Evolutionary conservation across 2,888 invertebrate species (phyloP).

Genomic region (Mythimna impura): DNA sequence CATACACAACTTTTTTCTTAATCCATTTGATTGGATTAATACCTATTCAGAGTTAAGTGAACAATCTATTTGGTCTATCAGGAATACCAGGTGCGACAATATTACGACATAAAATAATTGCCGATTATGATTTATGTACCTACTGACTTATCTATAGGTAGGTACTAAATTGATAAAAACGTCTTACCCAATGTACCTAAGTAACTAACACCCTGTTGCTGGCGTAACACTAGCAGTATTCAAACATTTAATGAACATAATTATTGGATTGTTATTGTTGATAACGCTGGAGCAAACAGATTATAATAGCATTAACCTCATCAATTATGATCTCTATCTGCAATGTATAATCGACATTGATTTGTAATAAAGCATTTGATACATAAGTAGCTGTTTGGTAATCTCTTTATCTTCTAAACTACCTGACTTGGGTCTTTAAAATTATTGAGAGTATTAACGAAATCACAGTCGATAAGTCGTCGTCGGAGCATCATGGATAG

Average conservation of each 20-base stretch:
- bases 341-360: conserved; percentile 70
- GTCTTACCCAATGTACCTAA: conserved; percentile 3
- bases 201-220: neutral
- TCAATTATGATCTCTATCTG: conserved; percentile 76
- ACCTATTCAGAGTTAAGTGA: neutral
- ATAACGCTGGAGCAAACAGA: conserved; percentile 53
- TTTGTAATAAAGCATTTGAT: conserved; percentile 69
- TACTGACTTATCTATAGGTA: neutral
- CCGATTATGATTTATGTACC: conserved; percentile 18
- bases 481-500: conserved; percentile 71
- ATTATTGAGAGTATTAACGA: conserved; percentile 50
- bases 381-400: conserved; percentile 63
- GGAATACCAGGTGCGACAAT: conserved; percentile 9
- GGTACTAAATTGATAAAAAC: conserved; percentile 9
- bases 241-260: conserved; percentile 23
- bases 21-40: neutral
- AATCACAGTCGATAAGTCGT: conserved; percentile 60
- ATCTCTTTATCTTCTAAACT: conserved; percentile 67
- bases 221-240: conserved; percentile 34
- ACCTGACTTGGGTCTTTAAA: conserved; percentile 69
- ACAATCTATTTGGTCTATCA: conserved; percentile 3
- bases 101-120: conserved; percentile 21
- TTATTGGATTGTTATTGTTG: conserved; percentile 40
- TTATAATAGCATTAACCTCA: conserved; percentile 68
- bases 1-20: neutral